phyloP scores from a whole-genome alignment of 2,888 invertebrate species.

The Apamea monoglypha region DNA sequence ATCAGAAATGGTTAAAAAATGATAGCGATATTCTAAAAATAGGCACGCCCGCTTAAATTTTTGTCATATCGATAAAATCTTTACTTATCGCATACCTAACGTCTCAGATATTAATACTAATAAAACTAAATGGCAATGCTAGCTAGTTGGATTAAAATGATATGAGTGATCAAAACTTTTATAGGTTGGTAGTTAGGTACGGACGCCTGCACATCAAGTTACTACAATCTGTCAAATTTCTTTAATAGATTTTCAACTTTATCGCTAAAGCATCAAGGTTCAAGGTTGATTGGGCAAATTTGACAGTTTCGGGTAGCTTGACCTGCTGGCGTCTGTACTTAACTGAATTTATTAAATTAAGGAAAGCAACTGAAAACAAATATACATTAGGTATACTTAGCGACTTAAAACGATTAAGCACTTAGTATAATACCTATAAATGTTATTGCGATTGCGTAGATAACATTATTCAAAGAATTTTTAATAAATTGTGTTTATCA shows the following conservation, averaged over 20 bases:
- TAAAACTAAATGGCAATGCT: constrained; percentile 20
- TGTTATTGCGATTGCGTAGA: constrained; percentile 53
- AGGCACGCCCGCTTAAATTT: constrained; percentile 19
- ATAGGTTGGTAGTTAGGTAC: background rate
- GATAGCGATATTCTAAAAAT: constrained; percentile 24
- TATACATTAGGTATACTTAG: background rate
- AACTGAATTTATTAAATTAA: background rate
- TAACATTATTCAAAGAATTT: constrained; percentile 68
- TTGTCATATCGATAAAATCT: constrained; percentile 39
- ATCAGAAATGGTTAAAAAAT: constrained; percentile 1
- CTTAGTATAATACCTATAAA: constrained; percentile 34
- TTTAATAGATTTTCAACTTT: no score
- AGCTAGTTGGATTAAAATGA: background rate
- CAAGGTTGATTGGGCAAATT: no score
- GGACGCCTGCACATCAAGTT: no score
- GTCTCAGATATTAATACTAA: constrained; percentile 16
- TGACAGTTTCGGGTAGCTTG: no score
- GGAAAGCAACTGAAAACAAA: background rate
- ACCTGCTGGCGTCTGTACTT: no score
- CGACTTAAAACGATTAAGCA: constrained; percentile 24
- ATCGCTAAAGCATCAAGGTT: no score
- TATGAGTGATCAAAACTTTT: background rate
- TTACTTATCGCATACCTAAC: constrained; percentile 34
- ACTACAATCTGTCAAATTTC: no score
- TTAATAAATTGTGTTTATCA: constrained; percentile 69